Percentiles rank a stretch among this genome's conserved stretches.
Conservation (phyloP, 2,888 invertebrate species). For the Cheilosia soror region DNA sequence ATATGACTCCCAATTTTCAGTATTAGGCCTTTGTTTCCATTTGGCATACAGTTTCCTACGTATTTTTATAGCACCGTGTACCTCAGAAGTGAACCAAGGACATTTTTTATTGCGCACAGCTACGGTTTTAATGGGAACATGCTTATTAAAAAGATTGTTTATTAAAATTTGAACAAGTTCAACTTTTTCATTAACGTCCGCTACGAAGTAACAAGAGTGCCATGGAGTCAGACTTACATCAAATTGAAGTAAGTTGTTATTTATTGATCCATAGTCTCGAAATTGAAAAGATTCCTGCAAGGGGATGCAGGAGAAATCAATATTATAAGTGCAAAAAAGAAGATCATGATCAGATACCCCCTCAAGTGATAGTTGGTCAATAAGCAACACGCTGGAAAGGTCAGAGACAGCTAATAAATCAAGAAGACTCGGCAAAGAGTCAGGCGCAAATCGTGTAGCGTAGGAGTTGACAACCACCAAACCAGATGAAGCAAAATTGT, state of each 20-base stretch:
- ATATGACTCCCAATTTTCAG: not conserved
- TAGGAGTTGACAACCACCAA: not conserved
- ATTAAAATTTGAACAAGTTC: not conserved
- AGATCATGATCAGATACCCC: constrained; percentile 6
- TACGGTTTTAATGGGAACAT: constrained; percentile 11
- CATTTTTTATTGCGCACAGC: constrained; percentile 9
- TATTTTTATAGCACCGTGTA: not conserved
- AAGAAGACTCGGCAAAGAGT: not conserved
- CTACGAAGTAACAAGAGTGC: not conserved
- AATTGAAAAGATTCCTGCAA: not conserved
- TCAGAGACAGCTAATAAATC: not conserved
- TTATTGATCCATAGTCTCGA: not conserved
- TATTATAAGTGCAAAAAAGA: not conserved
- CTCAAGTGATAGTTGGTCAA: not conserved
- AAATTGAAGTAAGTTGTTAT: not conserved
- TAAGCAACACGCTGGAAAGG: not conserved
- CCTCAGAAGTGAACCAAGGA: constrained; percentile 3
- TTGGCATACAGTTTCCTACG: not conserved
- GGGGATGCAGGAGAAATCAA: not conserved
- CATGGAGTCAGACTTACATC: not conserved
- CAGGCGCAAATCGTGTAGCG: not conserved
- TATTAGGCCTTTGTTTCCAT: constrained; percentile 1
- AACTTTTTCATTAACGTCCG: constrained; percentile 9
- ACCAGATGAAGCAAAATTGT: not conserved
- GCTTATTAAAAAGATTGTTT: not conserved